These are phyloP conservation scores for Danaus chrysippus DNA, from an alignment of 2,888 invertebrate species.

Conservation along the genomic window DNA sequence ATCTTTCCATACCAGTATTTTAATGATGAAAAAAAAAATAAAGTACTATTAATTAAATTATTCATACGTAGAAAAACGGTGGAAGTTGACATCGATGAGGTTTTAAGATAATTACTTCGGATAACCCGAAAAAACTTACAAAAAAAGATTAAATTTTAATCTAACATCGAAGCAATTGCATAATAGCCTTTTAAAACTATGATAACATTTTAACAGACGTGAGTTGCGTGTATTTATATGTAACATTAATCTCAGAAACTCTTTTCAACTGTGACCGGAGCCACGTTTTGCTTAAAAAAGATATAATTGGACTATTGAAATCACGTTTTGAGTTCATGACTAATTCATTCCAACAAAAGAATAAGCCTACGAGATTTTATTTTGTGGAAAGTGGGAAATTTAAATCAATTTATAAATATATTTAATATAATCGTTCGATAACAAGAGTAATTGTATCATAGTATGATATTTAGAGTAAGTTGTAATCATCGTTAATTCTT, in stretches of 20 bases:
- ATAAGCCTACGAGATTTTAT: too few species aligned
- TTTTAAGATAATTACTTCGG: constrained; percentile 40
- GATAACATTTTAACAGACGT: too few species aligned
- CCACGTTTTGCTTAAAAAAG: constrained; percentile 23
- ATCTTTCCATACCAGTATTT: too few species aligned
- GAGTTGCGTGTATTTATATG: too few species aligned
- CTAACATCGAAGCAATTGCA: constrained; percentile 36
- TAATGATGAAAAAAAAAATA: too few species aligned
- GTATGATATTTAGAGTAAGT: constrained; percentile 29
- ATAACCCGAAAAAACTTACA: constrained; percentile 38
- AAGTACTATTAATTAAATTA: too few species aligned
- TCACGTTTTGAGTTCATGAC: constrained; percentile 19
- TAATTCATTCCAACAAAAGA: too few species aligned
- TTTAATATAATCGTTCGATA: constrained; percentile 15
- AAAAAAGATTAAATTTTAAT: constrained; percentile 44
- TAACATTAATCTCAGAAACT: too few species aligned
- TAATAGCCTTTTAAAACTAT: background rate
- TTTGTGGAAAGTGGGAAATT: too few species aligned
- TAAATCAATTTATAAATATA: too few species aligned
- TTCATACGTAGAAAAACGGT: too few species aligned
- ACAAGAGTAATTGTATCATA: constrained; percentile 26
- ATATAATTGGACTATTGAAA: constrained; percentile 31
- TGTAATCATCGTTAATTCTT: constrained; percentile 34
- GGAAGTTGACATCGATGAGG: constrained; percentile 12
- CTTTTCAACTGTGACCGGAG: too few species aligned